Conservation (phyloP, 2,888 invertebrate species). For the Argynnis bischoffii region DNA sequence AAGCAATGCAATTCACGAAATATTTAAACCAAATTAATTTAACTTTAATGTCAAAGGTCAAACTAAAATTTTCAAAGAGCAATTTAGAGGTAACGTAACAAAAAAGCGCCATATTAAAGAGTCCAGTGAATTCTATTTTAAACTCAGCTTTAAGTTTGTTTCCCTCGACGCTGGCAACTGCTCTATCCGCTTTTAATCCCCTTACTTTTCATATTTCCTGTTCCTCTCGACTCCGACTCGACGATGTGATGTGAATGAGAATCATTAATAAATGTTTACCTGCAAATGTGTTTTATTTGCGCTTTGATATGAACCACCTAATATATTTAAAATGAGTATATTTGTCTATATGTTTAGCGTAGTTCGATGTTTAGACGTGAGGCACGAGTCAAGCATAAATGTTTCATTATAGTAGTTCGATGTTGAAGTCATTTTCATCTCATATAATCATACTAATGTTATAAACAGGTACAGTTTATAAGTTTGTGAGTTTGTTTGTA, state of each 20-base stretch:
- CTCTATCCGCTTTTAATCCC: slow-evolving; percentile 58
- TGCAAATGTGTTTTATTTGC: slow-evolving; percentile 76
- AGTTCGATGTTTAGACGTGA: slow-evolving; percentile 40
- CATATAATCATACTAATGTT: neutral
- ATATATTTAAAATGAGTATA: slow-evolving; percentile 36
- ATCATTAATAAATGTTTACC: slow-evolving; percentile 72
- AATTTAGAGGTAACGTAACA: neutral
- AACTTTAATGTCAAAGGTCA: slow-evolving; percentile 26
- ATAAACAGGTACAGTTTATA: neutral
- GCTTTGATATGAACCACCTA: slow-evolving; percentile 53
- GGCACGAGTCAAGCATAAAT: slow-evolving; percentile 24
- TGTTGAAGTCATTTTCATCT: slow-evolving; percentile 18
- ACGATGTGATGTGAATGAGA: slow-evolving; percentile 55
- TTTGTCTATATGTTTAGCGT: slow-evolving; percentile 38
- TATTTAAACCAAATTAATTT: slow-evolving; percentile 1
- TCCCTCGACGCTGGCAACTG: slow-evolving; percentile 49
- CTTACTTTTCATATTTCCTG: slow-evolving; percentile 55
- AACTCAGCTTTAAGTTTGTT: slow-evolving; percentile 57
- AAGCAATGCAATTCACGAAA: neutral
- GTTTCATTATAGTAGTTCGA: slow-evolving; percentile 16
- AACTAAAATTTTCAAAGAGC: neutral
- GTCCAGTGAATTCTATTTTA: slow-evolving; percentile 58
- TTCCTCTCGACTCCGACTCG: slow-evolving; percentile 54
- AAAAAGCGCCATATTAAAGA: slow-evolving; percentile 8
- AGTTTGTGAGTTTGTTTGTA: too few relatives aligned